These are phyloP conservation scores for Melopsittacus undulatus DNA, from an alignment of 2,797 vertebrate species.

Conservation along the genomic window DNA sequence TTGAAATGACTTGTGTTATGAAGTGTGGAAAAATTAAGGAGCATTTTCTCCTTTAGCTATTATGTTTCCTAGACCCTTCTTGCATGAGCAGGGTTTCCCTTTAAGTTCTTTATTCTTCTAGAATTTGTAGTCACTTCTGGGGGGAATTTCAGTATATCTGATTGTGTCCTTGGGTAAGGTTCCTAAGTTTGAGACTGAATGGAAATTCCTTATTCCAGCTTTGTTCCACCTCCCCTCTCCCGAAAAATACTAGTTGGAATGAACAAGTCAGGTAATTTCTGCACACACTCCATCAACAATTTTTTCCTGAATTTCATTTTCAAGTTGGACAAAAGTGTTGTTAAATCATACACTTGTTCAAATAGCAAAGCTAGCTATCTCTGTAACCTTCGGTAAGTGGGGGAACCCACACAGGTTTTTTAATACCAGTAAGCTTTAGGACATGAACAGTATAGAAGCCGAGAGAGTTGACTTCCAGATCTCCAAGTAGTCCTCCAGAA, in stretches of 20 bases:
- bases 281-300: rapidly evolving
- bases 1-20: neutral
- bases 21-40: neutral
- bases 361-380: neutral
- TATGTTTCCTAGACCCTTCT: neutral
- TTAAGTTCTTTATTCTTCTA: neutral
- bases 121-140: neutral
- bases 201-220: neutral
- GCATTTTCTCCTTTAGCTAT: neutral
- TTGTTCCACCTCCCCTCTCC: neutral
- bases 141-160: neutral
- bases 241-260: neutral
- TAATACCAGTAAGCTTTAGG: neutral
- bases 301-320: neutral
- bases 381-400: neutral
- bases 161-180: neutral
- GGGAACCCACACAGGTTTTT: neutral
- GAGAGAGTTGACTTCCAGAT: neutral
- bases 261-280: neutral
- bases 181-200: neutral
- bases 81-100: neutral
- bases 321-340: neutral
- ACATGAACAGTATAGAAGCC: neutral
- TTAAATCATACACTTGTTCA: neutral
- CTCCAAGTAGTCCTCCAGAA: neutral